A percentile compares a stretch with the other conserved stretches of the same genome.
Conservation (phyloP, 2,888 invertebrate genomes). For the Neocrepidodera transversa region DNA sequence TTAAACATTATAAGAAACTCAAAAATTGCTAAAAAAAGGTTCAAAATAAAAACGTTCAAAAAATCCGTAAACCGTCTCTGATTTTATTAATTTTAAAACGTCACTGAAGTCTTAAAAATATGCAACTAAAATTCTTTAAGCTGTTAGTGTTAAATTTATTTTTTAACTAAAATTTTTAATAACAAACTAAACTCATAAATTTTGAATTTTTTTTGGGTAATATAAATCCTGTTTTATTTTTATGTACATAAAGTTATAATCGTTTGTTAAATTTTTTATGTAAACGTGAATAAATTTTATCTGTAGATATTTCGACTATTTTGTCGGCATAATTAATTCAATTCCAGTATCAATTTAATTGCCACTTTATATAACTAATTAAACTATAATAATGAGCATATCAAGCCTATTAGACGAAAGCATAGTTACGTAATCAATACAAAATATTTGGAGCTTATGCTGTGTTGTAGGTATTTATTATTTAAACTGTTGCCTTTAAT, state of each 20-base stretch:
- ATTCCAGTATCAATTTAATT: not conserved
- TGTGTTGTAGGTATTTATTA: not conserved
- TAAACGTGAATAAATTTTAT: not conserved
- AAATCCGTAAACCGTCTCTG: too few relatives aligned
- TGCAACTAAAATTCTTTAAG: too few relatives aligned
- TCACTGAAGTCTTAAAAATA: too few relatives aligned
- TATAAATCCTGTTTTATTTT: too few relatives aligned
- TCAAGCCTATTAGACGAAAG: not conserved
- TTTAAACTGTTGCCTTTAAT: not conserved
- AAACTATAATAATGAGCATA: not conserved
- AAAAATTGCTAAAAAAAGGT: too few relatives aligned
- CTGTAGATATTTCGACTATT: not conserved
- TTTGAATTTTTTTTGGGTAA: too few relatives aligned
- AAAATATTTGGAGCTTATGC: not conserved
- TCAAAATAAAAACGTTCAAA: too few relatives aligned
- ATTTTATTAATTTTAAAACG: too few relatives aligned
- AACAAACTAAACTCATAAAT: too few relatives aligned
- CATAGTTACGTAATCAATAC: not conserved
- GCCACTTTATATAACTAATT: not conserved
- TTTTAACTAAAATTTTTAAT: too few relatives aligned
- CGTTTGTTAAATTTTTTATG: not conserved
- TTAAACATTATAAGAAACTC: too few relatives aligned
- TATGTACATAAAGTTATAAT: not conserved
- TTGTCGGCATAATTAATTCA: not conserved
- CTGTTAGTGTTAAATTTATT: too few relatives aligned